These are phyloP conservation scores for Chalcis sispes DNA, from an alignment of 2,888 invertebrate species.

Conservation along the genomic window DNA sequence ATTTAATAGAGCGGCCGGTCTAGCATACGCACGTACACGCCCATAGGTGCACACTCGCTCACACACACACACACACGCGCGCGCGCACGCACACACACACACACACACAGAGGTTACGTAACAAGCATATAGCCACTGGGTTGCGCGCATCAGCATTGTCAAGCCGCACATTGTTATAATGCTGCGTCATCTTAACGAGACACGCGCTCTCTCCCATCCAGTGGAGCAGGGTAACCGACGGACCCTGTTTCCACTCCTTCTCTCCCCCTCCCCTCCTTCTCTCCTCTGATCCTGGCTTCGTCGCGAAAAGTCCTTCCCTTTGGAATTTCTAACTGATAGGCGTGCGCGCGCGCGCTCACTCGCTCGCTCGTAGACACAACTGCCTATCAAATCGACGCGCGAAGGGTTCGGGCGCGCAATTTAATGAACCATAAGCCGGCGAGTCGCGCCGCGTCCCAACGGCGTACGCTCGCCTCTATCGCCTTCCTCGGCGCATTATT, in stretches of 20 bases:
- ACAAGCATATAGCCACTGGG: not conserved
- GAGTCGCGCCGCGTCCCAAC: conserved; percentile 45
- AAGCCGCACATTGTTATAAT: conserved; percentile 62
- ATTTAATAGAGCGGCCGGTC: no score
- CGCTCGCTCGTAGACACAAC: no score
- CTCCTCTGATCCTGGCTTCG: no score
- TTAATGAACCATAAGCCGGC: conserved; percentile 66
- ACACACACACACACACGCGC: no score
- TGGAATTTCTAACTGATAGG: conserved; percentile 59
- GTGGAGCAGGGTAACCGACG: no score
- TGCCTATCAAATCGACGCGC: conserved; percentile 64
- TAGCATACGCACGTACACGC: not conserved
- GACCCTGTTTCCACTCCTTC: no score
- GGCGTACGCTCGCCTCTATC: conserved; percentile 44
- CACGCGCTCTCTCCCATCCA: conserved; percentile 19
- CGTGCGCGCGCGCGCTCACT: no score
- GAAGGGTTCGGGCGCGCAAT: conserved; percentile 60
- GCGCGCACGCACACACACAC: not conserved
- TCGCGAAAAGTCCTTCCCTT: conserved; percentile 46
- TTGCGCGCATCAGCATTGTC: conserved; percentile 61
- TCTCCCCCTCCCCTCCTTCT: not conserved
- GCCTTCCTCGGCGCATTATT: conserved; percentile 45
- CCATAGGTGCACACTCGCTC: not conserved
- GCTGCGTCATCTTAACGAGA: conserved; percentile 72
- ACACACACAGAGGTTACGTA: not conserved